Evolutionary conservation across 2,888 invertebrate species (phyloP), one percentile per base, ranked within the genome.

Genomic region (Amphimallon solstitiale): DNA sequence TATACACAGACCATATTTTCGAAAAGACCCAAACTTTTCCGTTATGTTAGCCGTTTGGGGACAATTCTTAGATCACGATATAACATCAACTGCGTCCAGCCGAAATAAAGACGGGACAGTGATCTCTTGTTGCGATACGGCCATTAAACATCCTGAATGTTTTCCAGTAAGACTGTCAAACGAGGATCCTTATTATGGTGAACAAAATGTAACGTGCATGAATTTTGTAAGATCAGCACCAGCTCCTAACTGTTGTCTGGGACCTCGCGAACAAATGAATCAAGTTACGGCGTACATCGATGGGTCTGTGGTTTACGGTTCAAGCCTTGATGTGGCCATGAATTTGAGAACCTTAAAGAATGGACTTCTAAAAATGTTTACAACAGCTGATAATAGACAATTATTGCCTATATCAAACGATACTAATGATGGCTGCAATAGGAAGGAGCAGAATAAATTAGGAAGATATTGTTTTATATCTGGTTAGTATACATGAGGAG

Each of bases 11-110:
- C 89, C 92, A 0, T 87, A 89, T 69, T 90, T 92, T 76, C 87
- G 87, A 37, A 88, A 89, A 51, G 93, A 94, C 80, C 88, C 90
- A 0, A 84, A 88, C 71, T 92, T 94, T 78, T 90, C 93, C 0
- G 92, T 93, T 0, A 92, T 95, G 91, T 79, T 94, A 68, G 94
- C 94, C 0, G 91, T 94, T 2, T 95, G 93, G 87, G 95, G 94
- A 0, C 94, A 95, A 83, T 94, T 95, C 81, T 77, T 95, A 10
- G 94, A 94, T 80, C 94, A 95, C 72, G 95, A 95, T 72, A 89
- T 95, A 63, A 93, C 94, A 0, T 92, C 93, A 4, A 94, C 94
- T 0, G 93, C 94, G 0, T 82, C 92, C 5, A 91, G 88, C 73
- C 89, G 90, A 76, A 90, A 92, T 82, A 81, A 83, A 61, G 89